Evolutionary conservation across 2,888 invertebrate genomes (phyloP), one percentile per base, ranked within the genome.

Genomic region (Malthinus seriepunctatus): DNA sequence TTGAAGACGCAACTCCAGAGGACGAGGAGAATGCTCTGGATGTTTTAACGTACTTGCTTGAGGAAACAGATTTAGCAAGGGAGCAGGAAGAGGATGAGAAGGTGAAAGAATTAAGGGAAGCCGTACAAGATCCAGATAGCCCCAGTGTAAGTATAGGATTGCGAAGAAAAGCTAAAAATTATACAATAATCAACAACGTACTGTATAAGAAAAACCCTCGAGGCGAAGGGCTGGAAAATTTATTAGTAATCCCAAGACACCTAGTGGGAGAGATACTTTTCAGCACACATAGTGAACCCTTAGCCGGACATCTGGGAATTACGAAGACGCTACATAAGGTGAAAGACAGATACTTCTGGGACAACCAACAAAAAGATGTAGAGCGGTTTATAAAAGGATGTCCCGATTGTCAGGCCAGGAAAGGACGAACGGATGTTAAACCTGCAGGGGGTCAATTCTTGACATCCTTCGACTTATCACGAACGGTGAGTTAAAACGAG

Each of bases 331-430:
- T n/a, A n/a, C n/a, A n/a, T n/a, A n/a, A 32, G 11, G 35, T 54
- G 11, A 14, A 31, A 14, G 10, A 32, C 2, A 11, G 59, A 10
- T 60, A 42, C 23, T 51, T 54, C 23, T 51, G 53, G 55, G 33
- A 33, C n/a, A 33, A 33, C 2, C 9, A n/a, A n/a, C n/a, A n/a
- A n/a, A n/a, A n/a, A n/a, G n/a, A n/a, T n/a, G n/a, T n/a, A n/a
- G n/a, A n/a, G n/a, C n/a, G 50, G 49, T 61, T 11, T 23, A 46
- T 54, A 3, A 53, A 54, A 15, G 61, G 53, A 1, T 61, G 61
- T 51, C 12, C 45, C 38, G 6, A 6, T n/a, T n/a, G n/a, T n/a
- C n/a, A n/a, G n/a, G n/a, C n/a, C n/a, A n/a, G n/a, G n/a, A n/a
- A n/a, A n/a, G n/a, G n/a, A n/a, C n/a, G n/a, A n/a, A n/a, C n/a